These are phyloP conservation scores for Leistus spinibarbis DNA, from an alignment of 2,888 invertebrate species.

Conservation along the genomic window DNA sequence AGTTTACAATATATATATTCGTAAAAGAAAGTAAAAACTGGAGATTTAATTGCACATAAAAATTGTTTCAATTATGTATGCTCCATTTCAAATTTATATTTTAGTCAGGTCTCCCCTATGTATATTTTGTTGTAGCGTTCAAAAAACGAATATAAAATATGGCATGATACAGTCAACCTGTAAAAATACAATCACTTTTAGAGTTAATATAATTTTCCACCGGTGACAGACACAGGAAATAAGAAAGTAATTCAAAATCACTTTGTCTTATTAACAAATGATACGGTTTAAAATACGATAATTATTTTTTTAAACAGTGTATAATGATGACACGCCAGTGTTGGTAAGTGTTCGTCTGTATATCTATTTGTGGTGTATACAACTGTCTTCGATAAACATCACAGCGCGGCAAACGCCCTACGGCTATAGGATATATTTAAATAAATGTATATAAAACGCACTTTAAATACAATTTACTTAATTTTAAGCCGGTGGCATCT, in stretches of 20 bases:
- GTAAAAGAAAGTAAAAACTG: no score
- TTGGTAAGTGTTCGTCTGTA: background rate
- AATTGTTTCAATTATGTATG: no score
- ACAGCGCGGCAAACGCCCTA: conserved; percentile 3
- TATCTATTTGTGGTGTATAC: background rate
- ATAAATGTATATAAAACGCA: conserved; percentile 29
- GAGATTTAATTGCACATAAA: no score
- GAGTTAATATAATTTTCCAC: background rate
- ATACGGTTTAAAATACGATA: conserved; percentile 27
- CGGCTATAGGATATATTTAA: conserved; percentile 22
- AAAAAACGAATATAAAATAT: no score
- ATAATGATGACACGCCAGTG: conserved; percentile 24
- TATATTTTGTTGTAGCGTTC: no score
- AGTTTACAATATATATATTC: no score
- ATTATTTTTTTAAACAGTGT: conserved; percentile 24
- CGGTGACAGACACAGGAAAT: background rate
- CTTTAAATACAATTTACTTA: conserved; percentile 38
- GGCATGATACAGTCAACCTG: no score
- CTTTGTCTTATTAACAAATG: conserved; percentile 35
- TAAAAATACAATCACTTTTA: background rate
- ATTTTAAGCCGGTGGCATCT: conserved; percentile 22
- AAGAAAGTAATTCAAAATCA: conserved; percentile 1
- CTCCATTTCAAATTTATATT: no score
- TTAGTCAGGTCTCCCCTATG: no score
- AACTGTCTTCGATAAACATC: conserved; percentile 12